Evolutionary conservation across 37 sponge, comb jelly and placozoan species (phyloP), one percentile per base, ranked within the genome.

Genomic region (Mnemiopsis leidyi): DNA sequence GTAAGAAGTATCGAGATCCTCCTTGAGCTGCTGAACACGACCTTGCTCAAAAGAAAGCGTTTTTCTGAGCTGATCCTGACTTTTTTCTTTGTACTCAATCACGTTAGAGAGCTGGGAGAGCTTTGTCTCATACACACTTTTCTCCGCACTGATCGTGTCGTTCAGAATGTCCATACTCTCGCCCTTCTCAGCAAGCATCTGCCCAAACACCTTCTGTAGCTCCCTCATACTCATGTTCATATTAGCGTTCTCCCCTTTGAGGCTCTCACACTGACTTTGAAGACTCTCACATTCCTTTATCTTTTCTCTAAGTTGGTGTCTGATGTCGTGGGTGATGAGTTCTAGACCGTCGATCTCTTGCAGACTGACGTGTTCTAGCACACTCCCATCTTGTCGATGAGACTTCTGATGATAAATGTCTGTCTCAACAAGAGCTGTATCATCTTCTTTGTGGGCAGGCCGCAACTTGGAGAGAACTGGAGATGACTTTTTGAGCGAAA

Each of bases 11-110:
- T 85, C 90, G 38, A 85, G 48, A 40, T 85, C 90, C 61, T 85
- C 90, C 30, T 85, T 85, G 61, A 85, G 90, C 35, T 85, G 90
- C 0, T 85, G 90, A 28, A 85, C 39, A 23, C 90, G 33, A 3
- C 90, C 90, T 26, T 38, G 90, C 23, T 85, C 90, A 39, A 85
- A 85, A 2, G 90, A 85, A 1, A 85, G 90, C 9, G 90, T 36
- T 85, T 85, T 33, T 40, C 36, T 85, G 0, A 85, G 90, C 61
- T 85, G 90, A 85, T 85, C 90, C 90, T 85, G 90, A 26, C 61
- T 85, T 26, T 85, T 85, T 9, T 85, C 90, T 37, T 85, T 85
- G 48, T 32, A 32, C 2, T 85, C 90, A 5, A 85, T 85, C 13
- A 85, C 90, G 0, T 85, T 61, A 13, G 90, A 85, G 1, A 85